These are phyloP conservation scores for Ammospiza maritima DNA, from an alignment of 2,797 vertebrate species.

Conservation along the genomic window DNA sequence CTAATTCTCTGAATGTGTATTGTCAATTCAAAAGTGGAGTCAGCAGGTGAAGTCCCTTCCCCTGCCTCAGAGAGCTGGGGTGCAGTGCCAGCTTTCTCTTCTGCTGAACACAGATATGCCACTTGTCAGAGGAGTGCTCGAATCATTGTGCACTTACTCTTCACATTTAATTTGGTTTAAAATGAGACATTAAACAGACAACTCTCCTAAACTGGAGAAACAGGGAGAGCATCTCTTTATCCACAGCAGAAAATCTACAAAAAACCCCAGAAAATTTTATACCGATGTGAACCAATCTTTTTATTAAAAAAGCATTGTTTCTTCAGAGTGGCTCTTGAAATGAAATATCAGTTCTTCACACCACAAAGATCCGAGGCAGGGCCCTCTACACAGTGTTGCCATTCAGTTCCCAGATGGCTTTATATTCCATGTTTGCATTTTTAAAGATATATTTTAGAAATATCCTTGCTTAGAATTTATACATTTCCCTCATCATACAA, in stretches of 20 bases:
- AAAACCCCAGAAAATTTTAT: background rate
- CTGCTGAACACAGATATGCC: background rate
- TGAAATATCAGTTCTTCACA: background rate
- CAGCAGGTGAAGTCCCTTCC: background rate
- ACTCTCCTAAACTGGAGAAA: background rate
- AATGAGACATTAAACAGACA: background rate
- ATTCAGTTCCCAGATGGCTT: background rate
- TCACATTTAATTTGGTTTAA: background rate
- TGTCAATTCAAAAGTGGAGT: background rate
- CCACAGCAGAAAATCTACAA: background rate
- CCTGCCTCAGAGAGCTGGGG: accelerated
- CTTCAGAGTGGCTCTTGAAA: background rate
- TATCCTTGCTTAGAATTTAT: background rate
- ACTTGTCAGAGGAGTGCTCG: background rate
- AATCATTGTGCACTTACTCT: background rate
- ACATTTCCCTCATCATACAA: conserved; percentile 11
- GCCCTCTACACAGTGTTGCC: background rate
- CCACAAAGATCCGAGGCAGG: background rate
- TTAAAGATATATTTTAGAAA: conserved; percentile 30
- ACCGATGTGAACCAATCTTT: background rate
- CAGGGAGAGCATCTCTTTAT: background rate
- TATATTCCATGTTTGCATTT: background rate
- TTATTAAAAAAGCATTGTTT: background rate
- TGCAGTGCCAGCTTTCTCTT: background rate
- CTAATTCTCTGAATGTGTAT: background rate